Evolutionary conservation across 2,888 invertebrate genomes (phyloP).

Genomic region (Digitonthophagus gazella): DNA sequence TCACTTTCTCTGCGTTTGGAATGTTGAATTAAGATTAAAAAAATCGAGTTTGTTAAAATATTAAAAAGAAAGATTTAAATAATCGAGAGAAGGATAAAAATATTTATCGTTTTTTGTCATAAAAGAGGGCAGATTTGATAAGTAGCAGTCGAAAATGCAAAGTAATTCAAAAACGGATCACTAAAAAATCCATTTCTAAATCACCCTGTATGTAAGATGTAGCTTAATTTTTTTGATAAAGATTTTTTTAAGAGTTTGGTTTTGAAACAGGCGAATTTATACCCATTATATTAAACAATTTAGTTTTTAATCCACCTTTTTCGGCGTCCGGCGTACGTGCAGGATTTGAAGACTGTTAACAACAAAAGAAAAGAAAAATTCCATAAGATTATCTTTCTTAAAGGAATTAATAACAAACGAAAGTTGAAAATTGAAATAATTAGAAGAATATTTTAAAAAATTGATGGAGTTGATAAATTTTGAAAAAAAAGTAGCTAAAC

Average conservation of each 20-base stretch:
- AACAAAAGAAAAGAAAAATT: constrained; percentile 21
- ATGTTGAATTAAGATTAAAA: neutral
- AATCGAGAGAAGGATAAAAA: neutral
- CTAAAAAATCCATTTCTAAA: too few relatives aligned
- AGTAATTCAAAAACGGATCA: neutral
- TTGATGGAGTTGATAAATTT: constrained; percentile 47
- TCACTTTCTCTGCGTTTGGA: neutral
- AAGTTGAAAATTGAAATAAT: too few relatives aligned
- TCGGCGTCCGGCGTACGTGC: constrained; percentile 67
- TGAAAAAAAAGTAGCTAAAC: constrained; percentile 22
- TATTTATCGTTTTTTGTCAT: neutral
- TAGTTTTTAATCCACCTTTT: constrained; percentile 77
- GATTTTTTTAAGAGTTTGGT: constrained; percentile 49
- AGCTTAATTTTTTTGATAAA: too few relatives aligned
- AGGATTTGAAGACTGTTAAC: constrained; percentile 59
- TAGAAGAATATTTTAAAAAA: neutral
- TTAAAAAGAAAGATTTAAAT: neutral
- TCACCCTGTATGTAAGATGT: too few relatives aligned
- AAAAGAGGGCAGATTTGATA: neutral
- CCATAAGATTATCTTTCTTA: neutral
- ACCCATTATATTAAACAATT: constrained; percentile 82
- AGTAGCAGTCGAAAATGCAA: neutral
- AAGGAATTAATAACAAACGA: neutral
- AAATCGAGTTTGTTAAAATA: neutral
- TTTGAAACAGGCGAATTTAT: constrained; percentile 63